Evolutionary conservation across 2,113 vertebrate genomes (phyloP), one percentile per base, ranked within the genome.

Genomic region (Actinemys pallida): DNA sequence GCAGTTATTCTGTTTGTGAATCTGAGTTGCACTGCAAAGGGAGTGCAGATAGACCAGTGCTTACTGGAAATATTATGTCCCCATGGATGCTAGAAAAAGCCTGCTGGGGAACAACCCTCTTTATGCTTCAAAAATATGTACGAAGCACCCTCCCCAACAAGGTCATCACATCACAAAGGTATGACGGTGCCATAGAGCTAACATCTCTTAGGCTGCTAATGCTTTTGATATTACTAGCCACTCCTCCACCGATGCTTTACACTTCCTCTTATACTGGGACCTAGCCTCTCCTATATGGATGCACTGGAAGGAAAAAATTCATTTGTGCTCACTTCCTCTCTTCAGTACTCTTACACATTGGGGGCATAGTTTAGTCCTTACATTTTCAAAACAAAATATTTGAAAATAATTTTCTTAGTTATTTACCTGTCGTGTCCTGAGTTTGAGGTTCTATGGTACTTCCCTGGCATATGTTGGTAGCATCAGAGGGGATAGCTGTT

Each of bases 21-120:
- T 35, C 80, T 90, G 59, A 93, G 52, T 35, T 80, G 35, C 42
- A 4, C 45, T 92, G 94, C 89, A 92, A 94, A 93, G 45, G 69
- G n/a, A 94, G 62, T 17, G 62, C 56, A 83, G 89, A 84, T n/a
- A 11, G 25, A 86, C 10, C 24, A 81, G 27, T 62, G 42, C 49
- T 84, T 88, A 20, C 49, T 45, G 45, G 47, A 10, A 86, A 81
- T 92, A 83, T 84, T 81, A 96, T 92, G 62, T 45, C 94, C 90
- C 62, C 83, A 53, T 45, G 0, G 12, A 84, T 87, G 88, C 93
- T 92, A n/a, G 54, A 81, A 92, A 81, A n/a, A 76, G 84, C 92
- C 92, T 89, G 56, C 35, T n/a, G 35, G 56, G 86, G 88, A 95
- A 31, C 65, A 83, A 45, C 85, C 62, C 72, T 84, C n/a, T 25